These are phyloP conservation scores for Tenthredo distinguenda DNA, from an alignment of 2,888 invertebrate species.

Conservation along the genomic window DNA sequence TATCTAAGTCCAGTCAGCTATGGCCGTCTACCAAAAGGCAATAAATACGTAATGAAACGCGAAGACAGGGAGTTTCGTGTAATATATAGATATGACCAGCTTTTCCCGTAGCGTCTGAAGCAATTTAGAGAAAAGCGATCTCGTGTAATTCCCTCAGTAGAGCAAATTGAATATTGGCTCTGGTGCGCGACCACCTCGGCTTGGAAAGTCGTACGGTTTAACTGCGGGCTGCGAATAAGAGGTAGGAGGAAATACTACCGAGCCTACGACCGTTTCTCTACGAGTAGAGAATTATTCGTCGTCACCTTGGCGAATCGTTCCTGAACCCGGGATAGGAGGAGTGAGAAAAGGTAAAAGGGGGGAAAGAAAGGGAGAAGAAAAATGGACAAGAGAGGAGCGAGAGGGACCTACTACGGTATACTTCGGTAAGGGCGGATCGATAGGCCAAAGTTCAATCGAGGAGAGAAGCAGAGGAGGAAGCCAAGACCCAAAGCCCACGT, in stretches of 20 bases:
- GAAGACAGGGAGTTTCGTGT: slow-evolving; percentile 27
- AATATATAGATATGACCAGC: slow-evolving; percentile 41
- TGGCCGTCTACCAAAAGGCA: background rate
- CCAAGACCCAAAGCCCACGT: slow-evolving; percentile 26
- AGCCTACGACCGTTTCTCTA: slow-evolving; percentile 9
- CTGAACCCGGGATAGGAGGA: background rate
- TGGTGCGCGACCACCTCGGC: slow-evolving; percentile 16
- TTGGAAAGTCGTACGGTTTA: slow-evolving; percentile 32
- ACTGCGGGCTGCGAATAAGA: background rate
- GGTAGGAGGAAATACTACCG: background rate
- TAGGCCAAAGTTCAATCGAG: slow-evolving; percentile 24
- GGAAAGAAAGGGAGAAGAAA: slow-evolving; percentile 49
- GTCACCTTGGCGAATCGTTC: slow-evolving; percentile 28
- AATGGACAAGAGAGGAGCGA: slow-evolving; percentile 26
- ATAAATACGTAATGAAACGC: slow-evolving; percentile 1
- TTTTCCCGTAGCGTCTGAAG: slow-evolving; percentile 33
- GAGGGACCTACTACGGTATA: slow-evolving; percentile 34
- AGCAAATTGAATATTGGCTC: slow-evolving; percentile 46
- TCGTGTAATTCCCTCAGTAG: slow-evolving; percentile 42
- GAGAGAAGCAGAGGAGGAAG: background rate
- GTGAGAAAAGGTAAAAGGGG: slow-evolving; percentile 41
- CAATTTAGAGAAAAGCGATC: slow-evolving; percentile 44
- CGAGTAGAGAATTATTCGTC: slow-evolving; percentile 45
- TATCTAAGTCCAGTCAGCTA: background rate
- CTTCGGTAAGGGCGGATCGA: background rate